Evolutionary conservation across 2,113 vertebrate species (phyloP), one percentile per base, ranked within the genome.

Genomic region (Telmatochromis bifrenatus): DNA sequence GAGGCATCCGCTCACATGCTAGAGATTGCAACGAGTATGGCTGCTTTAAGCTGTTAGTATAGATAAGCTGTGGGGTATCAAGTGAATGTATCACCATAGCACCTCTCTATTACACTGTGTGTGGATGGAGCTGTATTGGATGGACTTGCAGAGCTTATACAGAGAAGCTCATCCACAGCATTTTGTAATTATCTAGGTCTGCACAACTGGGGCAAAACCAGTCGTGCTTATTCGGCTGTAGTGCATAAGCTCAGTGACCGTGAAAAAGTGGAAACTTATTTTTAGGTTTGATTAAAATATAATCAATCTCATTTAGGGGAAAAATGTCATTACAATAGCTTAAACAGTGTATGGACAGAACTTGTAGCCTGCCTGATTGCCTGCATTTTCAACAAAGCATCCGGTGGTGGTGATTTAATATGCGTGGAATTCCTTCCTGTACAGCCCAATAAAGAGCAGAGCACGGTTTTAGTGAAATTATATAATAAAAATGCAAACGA

Each of bases 1-100:
- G 87, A 88, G 81, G 82, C 39, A 58, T 70, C 35, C 3, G 23
- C 87, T 94, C 93, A 94, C 93, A 94, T 91, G 88, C 89, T 49
- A 12, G 81, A 84, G 83, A 92, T 91, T 93, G 88, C 85, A 86
- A 90, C n/a, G 77, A 15, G 85, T 79, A 47, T 92, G 84, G 84
- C 21, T 62, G 82, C 81, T 68, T 91, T 91, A 92, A 91, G 86
- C 86, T 90, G 89, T 90, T 85, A 56, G 77, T 49, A 81, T 70
- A 90, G 87, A 82, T 89, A 91, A 94, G 68, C 88, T 39, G 60
- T 26, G 28, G 82, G 83, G 90, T 81, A 68, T 82, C 54, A 79
- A 77, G 62, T 89, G 81, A 33, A 75, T 3, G 23, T 88, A 26
- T 87, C 91, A 87, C 85, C 87, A 54, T 54, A 79, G 31, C 42